These are phyloP conservation scores for Drosophila pruinosa DNA, from an alignment of 1,140 invertebrate genomes.

Conservation along the genomic window DNA sequence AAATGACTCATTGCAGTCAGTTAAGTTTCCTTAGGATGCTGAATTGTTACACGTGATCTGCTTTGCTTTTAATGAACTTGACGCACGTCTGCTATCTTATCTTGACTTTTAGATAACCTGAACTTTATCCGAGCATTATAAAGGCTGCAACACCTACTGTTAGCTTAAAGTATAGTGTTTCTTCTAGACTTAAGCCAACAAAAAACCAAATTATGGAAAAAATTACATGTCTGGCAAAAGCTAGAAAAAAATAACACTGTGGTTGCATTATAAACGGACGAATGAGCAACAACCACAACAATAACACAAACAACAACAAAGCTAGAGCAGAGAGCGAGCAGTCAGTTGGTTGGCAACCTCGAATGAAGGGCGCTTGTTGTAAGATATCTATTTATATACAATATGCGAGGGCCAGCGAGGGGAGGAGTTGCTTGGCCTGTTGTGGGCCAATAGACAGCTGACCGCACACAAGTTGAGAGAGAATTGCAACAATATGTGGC, in stretches of 20 bases:
- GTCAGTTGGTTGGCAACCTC: constrained; percentile 49
- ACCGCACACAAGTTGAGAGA: constrained; percentile 24
- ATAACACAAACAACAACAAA: constrained; percentile 11
- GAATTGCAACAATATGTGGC: not conserved
- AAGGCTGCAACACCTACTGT: constrained; percentile 27
- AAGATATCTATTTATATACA: constrained; percentile 5
- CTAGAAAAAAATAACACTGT: constrained; percentile 40
- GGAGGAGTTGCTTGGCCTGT: not conserved
- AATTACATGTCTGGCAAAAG: constrained; percentile 41
- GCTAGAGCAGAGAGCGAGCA: constrained; percentile 27
- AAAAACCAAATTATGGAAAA: not conserved
- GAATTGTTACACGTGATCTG: too few relatives aligned
- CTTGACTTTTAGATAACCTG: constrained; percentile 24
- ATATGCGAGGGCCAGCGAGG: constrained; percentile 2
- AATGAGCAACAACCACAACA: constrained; percentile 55
- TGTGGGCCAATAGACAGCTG: constrained; percentile 22
- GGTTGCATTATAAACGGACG: constrained; percentile 76
- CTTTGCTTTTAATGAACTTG: not conserved
- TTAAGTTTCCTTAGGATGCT: too few relatives aligned
- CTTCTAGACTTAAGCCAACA: constrained; percentile 8
- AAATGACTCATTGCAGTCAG: too few relatives aligned
- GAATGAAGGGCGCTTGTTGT: constrained; percentile 55
- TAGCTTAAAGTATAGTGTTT: constrained; percentile 24
- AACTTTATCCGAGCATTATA: constrained; percentile 4
- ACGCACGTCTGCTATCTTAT: not conserved